Percentiles rank a stretch among this genome's conserved stretches.
These are phyloP conservation scores for Callocephalon fimbriatum DNA, from an alignment of 2,113 vertebrate genomes.

Conservation along the genomic window DNA sequence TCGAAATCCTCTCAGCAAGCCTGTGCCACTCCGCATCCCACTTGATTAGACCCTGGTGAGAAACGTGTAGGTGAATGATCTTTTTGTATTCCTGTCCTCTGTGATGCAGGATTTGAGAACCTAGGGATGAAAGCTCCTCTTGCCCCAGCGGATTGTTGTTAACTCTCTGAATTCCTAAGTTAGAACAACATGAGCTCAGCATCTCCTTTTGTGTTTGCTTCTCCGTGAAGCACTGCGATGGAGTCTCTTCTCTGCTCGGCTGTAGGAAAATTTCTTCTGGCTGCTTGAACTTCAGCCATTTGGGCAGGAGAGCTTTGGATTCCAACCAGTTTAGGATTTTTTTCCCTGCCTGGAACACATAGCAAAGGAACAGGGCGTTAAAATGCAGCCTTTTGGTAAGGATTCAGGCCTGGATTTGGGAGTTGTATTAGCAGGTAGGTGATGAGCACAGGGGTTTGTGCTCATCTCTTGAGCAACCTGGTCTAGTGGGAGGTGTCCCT, in stretches of 20 bases:
- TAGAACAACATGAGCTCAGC: not conserved
- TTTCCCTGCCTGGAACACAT: not conserved
- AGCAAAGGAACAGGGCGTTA: not conserved
- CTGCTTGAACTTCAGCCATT: not conserved
- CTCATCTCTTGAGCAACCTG: not conserved
- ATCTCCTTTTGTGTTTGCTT: conserved; percentile 13
- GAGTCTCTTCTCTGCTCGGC: not conserved
- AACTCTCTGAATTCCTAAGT: conserved; percentile 13
- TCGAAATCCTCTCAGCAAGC: conserved; percentile 68
- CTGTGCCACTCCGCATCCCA: conserved; percentile 42
- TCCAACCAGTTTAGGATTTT: not conserved
- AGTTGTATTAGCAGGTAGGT: not conserved
- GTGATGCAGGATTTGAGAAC: conserved; percentile 31
- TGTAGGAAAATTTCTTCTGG: not conserved
- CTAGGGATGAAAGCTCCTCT: not conserved
- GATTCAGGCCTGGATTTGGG: not conserved
- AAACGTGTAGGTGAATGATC: conserved; percentile 73
- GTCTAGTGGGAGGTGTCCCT: not conserved
- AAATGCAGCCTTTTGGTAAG: not conserved
- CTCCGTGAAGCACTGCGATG: accelerated
- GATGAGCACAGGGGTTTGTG: not conserved
- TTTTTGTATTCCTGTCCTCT: conserved; percentile 72
- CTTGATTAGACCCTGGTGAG: conserved; percentile 81
- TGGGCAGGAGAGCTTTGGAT: not conserved
- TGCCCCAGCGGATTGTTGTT: conserved; percentile 19